Conservation (phyloP, 2,113 vertebrate genomes). For the Macquaria australasica region DNA sequence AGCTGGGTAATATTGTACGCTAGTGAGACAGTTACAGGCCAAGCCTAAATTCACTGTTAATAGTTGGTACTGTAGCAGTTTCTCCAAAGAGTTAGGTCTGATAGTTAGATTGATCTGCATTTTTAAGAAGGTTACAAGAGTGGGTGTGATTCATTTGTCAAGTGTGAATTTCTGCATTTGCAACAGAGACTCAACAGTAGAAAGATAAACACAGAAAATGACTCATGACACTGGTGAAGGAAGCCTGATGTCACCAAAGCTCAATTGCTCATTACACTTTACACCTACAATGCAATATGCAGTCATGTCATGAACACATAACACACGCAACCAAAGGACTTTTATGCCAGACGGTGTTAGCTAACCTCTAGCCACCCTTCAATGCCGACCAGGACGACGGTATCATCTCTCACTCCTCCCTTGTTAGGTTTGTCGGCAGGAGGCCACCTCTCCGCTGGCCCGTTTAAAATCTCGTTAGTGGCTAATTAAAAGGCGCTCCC, state of each 20-base stretch:
- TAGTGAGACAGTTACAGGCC: conserved; percentile 11
- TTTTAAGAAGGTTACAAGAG: not conserved
- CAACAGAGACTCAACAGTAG: not conserved
- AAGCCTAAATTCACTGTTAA: conserved; percentile 22
- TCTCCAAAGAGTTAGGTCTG: not conserved
- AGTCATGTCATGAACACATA: not conserved
- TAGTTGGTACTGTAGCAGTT: not conserved
- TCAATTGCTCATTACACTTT: not conserved
- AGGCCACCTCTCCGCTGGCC: conserved; percentile 81
- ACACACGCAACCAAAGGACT: conserved; percentile 6
- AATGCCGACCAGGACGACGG: conserved; percentile 55
- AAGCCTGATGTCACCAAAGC: not conserved
- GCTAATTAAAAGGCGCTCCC: conserved; percentile 85
- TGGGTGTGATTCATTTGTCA: not conserved
- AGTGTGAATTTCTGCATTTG: conserved; percentile 8
- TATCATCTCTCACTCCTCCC: conserved; percentile 60
- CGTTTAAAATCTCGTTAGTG: conserved; percentile 85
- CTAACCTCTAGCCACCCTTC: conserved; percentile 65
- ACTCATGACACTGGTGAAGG: not conserved
- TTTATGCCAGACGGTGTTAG: conserved; percentile 46
- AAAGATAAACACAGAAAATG: conserved; percentile 14
- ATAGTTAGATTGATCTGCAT: not conserved
- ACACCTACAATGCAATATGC: not conserved
- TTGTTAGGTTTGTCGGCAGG: conserved; percentile 73
- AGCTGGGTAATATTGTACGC: conserved; percentile 10